Percentiles rank a stretch among this genome's conserved stretches.
phyloP scores from a whole-genome alignment of 1,140 invertebrate genomes.

The Halyomorpha halys region DNA sequence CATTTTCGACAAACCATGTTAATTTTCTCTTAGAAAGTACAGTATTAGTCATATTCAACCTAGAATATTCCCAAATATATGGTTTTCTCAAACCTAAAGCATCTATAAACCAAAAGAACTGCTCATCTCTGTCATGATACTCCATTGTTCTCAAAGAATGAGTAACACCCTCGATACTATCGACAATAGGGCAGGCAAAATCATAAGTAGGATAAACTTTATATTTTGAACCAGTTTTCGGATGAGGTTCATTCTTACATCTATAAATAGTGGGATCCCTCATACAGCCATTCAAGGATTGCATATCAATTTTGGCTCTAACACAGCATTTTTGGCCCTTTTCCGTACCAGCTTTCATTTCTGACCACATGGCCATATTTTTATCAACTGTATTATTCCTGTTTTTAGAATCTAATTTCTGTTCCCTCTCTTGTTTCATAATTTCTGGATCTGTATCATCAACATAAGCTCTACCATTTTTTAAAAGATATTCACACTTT shows the following conservation, averaged over 20 bases:
- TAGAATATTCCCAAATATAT: slow-evolving; percentile 86
- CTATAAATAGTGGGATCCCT: slow-evolving; percentile 98
- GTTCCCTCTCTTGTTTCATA: slow-evolving; percentile 92
- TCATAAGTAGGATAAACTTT: slow-evolving; percentile 99
- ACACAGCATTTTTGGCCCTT: slow-evolving; percentile 81
- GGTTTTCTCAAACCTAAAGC: slow-evolving; percentile 78
- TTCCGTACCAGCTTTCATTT: slow-evolving; percentile 83
- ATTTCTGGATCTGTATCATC: slow-evolving; percentile 89
- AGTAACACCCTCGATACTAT: slow-evolving; percentile 92
- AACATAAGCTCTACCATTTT: slow-evolving; percentile 83
- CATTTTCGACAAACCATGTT: slow-evolving; percentile 93
- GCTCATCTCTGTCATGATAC: slow-evolving; percentile 94
- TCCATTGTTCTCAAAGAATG: slow-evolving; percentile 96
- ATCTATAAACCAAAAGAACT: slow-evolving; percentile 95
- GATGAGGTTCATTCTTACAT: slow-evolving; percentile 93
- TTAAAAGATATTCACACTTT: slow-evolving; percentile 81
- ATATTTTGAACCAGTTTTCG: slow-evolving; percentile 86
- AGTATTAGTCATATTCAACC: slow-evolving; percentile 95
- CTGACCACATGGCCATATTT: slow-evolving; percentile 85
- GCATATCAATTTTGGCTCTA: slow-evolving; percentile 96
- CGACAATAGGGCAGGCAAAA: slow-evolving; percentile 98
- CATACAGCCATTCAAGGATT: slow-evolving; percentile 90
- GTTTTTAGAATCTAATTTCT: slow-evolving; percentile 76
- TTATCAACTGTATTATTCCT: slow-evolving; percentile 71
- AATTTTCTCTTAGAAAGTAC: slow-evolving; percentile 94